Base-by-base conservation (phyloP, 2,113 vertebrate species). In the Lucifuga dentata region DNA sequence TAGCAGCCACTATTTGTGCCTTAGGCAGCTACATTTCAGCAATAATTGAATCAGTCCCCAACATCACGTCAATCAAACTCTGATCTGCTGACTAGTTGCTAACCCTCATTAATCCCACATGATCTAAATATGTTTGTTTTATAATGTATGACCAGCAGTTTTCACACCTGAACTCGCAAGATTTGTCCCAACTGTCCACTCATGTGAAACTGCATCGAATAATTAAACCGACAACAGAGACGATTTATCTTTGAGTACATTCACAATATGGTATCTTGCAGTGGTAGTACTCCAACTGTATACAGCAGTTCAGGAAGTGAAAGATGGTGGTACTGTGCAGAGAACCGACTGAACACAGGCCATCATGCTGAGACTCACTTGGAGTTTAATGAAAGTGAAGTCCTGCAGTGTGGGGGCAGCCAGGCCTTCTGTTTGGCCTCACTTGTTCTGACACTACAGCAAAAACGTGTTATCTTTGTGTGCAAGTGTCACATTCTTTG, bases 311-410 rank as follows among this genome's bases (percentile, higher is more conserved):
- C 15, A 13, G 36, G 36, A 40, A 49, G 33, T 76, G 70, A 75
- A 65, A 75, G 51, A 75, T 13, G 20, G 16, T 1, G 21, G 2
- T 8, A 36, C 60, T 62, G 61, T 46, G 66, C 48, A 60, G 72
- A 81, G 32, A 69, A 41, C 55, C 35, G 41, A 11, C 45, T 41
- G 40, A 61, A 69, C 73, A 64, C 62, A 65, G 58, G 32, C 20
- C 17, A 45, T 40, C 49, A 19, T 51, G 41, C 65, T 32, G 51
- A 60, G 60, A 62, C 77, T 59, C 60, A 62, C 63, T 59, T 59
- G 48, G 63, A 78, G 60, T 76, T 78, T 68, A 76, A 83, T 86
- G 64, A 71, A 78, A 72, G 78, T 23, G 39, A 68, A 46, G 64
- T 73, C 85, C 68, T 70, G 75, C 69, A 49, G 73, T 19, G 69